Percentiles rank a stretch among this genome's conserved stretches.
Conservation (phyloP, 2,113 vertebrate genomes). For the Onychostoma macrolepis region DNA sequence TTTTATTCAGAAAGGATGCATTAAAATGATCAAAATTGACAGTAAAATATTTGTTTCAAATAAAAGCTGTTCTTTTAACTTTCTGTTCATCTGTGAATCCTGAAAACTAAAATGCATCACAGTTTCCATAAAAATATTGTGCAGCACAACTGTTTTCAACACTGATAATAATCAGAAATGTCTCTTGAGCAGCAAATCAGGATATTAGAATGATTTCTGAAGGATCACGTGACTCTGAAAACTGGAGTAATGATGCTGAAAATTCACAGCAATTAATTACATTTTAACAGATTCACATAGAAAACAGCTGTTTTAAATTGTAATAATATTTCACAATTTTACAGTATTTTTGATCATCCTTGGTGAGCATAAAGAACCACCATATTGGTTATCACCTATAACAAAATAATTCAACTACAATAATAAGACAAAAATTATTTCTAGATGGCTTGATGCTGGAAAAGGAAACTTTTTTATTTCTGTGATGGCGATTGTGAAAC, state of each 20-base stretch:
- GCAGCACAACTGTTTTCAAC: neutral
- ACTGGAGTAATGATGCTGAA: too few species aligned
- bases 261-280: neutral
- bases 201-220: too few species aligned
- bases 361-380: neutral
- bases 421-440: neutral
- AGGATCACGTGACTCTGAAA: too few species aligned
- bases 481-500: slow-evolving; percentile 9
- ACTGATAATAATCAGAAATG: neutral
- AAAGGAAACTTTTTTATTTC: neutral
- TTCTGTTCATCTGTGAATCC: neutral
- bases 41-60: neutral
- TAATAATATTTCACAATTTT: neutral
- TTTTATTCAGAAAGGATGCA: neutral
- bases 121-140: neutral
- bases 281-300: neutral
- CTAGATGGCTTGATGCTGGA: neutral
- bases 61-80: neutral
- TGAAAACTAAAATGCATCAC: neutral
- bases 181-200: too few species aligned
- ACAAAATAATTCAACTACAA: neutral
- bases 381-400: too few species aligned
- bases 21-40: neutral
- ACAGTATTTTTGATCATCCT: neutral
- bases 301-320: neutral